Conservation (phyloP, 2,797 vertebrate species). For the Philypnodon macrostomus region DNA sequence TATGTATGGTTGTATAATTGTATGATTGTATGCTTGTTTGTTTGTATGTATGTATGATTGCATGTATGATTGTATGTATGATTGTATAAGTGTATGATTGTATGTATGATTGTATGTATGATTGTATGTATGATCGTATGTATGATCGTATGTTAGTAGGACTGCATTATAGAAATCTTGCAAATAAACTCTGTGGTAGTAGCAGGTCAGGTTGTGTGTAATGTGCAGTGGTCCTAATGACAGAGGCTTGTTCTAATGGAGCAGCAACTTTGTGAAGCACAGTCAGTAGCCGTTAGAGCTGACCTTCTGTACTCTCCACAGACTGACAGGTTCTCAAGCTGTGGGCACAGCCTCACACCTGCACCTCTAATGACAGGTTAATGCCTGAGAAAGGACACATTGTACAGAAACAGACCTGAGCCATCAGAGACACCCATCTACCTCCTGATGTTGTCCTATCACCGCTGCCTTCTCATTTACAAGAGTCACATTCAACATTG, state of each 20-base stretch:
- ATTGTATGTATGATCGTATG: no score
- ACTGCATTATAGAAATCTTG: constrained; percentile 62
- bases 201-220: constrained; percentile 55
- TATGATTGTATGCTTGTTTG: no score
- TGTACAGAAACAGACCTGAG: constrained; percentile 39
- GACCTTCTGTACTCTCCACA: constrained; percentile 53
- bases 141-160: no score
- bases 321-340: constrained; percentile 44
- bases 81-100: no score
- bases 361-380: no score
- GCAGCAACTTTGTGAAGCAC: constrained; percentile 53
- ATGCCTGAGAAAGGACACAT: constrained; percentile 52
- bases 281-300: constrained; percentile 55
- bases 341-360: constrained; percentile 58
- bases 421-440: constrained; percentile 45
- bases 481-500: constrained; percentile 50
- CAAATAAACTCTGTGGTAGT: constrained; percentile 60
- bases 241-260: constrained; percentile 55
- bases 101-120: no score
- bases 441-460: constrained; percentile 38
- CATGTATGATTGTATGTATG: no score
- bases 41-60: no score
- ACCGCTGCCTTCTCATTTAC: constrained; percentile 49
- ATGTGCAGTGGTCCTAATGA: constrained; percentile 64
- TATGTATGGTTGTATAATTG: no score